A percentile compares a stretch with the other conserved stretches of the same genome.
These are phyloP conservation scores for Brenthis hecate DNA, from an alignment of 2,888 invertebrate genomes.

Conservation along the genomic window DNA sequence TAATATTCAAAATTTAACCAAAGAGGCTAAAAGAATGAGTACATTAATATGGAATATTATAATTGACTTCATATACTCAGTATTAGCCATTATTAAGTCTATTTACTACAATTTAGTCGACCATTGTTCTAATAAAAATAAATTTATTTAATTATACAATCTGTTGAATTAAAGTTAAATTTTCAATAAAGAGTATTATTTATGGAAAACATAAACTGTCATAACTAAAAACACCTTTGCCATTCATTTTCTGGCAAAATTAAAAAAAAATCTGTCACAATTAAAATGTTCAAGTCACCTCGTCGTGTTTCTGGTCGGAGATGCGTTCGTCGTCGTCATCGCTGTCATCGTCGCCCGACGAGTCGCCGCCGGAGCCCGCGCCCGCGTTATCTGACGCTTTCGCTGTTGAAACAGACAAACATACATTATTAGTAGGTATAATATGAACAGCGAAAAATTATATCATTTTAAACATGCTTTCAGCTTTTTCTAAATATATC, in stretches of 20 bases:
- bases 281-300: conserved; percentile 68
- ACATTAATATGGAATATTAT: too few species aligned
- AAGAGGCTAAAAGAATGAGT: too few species aligned
- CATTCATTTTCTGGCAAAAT: background rate
- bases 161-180: too few species aligned
- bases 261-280: background rate
- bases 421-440: background rate
- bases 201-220: background rate
- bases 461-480: background rate
- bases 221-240: background rate
- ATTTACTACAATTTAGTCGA: too few species aligned
- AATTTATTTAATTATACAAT: too few species aligned
- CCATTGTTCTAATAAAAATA: too few species aligned
- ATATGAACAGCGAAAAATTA: background rate
- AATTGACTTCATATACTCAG: too few species aligned
- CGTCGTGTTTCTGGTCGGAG: conserved; percentile 85
- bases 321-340: conserved; percentile 87
- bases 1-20: too few species aligned
- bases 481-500: too few species aligned
- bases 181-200: too few species aligned
- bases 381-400: conserved; percentile 29
- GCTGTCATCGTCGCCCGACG: conserved; percentile 89
- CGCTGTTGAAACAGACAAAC: background rate
- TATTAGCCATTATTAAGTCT: too few species aligned
- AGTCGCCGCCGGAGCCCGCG: conserved; percentile 83